Base-by-base conservation (phyloP, 2,888 invertebrate genomes). In the Pasiphila rectangulata region DNA sequence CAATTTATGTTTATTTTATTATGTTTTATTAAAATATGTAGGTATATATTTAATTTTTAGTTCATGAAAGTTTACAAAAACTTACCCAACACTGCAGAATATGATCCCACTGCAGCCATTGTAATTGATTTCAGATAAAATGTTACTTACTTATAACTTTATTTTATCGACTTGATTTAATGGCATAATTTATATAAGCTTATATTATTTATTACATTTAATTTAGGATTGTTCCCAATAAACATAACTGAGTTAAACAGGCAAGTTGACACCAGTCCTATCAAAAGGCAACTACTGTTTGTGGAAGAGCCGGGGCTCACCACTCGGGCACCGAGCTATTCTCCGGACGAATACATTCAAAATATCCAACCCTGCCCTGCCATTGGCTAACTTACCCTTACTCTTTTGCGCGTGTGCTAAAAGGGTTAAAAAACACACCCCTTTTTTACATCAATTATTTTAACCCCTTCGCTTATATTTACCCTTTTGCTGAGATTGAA, bases 341-440 rank as follows among this genome's bases (percentile, higher is more conserved):
- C 73, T 73, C 64, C 74, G 74, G 66, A 67, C 73, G 57, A 80
- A 82, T 79, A 80, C 72, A 77, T 83, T 80, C 76, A 73, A 79
- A 84, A 80, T 63, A 57, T 70, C 57, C 69, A 75, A 71, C 65
- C 60, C 77, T 72, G 74, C 62, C 55, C 67, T 84, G 70, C 76
- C 51, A 88, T 88, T 88, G 88, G 88, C 72, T 69, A 74, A 69
- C 63, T 68, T 69, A 65, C 58, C 75, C 78, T 69, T 76, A 74
- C 78, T 75, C 79, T 67, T 76, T 76, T 87, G 87, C 86, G 87
- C 86, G 72, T 87, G 88, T 88, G 86, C 85, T 82, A 86, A 87
- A 83, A 85, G 87, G 89, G 86, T 85, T 84, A 78, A 78, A 79
- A 70, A 75, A 69, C 63, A 67, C 63, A 81, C 83, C 85, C 87